Evolutionary conservation across 2,797 vertebrate genomes (phyloP).

Genomic region (Acipenser oxyrinchus): DNA sequence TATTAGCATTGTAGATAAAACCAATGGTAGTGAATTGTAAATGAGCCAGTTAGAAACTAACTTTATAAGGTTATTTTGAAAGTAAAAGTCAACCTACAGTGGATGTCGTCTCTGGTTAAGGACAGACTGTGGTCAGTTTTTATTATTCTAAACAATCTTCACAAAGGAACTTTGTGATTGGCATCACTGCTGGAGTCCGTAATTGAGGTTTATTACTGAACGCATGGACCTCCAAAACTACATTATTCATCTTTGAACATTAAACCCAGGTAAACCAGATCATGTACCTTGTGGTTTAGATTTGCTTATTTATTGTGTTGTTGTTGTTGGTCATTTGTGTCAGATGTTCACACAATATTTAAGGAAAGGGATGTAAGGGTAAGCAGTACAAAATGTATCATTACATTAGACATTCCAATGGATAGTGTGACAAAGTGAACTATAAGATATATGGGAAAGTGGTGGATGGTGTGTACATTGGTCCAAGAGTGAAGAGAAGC

Average conservation of each 20-base stretch:
- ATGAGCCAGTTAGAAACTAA: not conserved
- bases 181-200: not conserved
- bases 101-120: not conserved
- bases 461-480: no score
- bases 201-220: not conserved
- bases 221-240: not conserved
- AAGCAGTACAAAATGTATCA: no score
- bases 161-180: not conserved
- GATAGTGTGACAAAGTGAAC: no score
- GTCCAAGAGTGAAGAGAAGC: no score
- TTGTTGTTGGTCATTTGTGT: not conserved
- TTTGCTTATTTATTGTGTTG: not conserved
- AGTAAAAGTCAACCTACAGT: not conserved
- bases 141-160: not conserved
- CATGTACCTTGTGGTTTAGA: not conserved
- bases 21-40: not conserved
- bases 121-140: not conserved
- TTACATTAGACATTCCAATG: no score
- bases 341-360: not conserved
- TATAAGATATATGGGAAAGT: no score
- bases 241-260: not conserved
- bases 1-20: constrained; percentile 3
- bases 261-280: not conserved
- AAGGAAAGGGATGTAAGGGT: constrained; percentile 34
- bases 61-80: not conserved